A percentile compares a stretch with the other conserved stretches of the same genome.
phyloP scores from a whole-genome alignment of 2,113 vertebrate species.

The Chaenogobius annularis region DNA sequence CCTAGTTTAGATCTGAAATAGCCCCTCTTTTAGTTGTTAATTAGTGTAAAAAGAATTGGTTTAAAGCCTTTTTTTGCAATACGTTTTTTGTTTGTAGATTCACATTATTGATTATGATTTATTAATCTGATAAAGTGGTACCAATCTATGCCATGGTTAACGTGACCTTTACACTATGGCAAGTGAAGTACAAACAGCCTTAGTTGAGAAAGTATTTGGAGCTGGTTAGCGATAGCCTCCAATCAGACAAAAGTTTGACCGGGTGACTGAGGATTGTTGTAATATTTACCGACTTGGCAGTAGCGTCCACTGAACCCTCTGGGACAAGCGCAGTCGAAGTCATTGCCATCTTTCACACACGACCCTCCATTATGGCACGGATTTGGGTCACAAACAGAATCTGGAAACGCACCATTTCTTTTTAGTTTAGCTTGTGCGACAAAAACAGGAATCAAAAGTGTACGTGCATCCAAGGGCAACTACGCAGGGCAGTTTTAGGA shows the following conservation, averaged over 20 bases:
- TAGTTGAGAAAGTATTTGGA: too few species aligned
- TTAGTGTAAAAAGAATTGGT: too few species aligned
- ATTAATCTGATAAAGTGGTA: too few species aligned
- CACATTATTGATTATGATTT: too few species aligned
- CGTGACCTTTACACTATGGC: too few species aligned
- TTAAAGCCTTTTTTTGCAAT: too few species aligned
- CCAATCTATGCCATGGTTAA: too few species aligned
- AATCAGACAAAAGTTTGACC: not conserved
- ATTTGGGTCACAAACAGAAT: constrained; percentile 59
- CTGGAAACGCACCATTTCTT: constrained; percentile 35
- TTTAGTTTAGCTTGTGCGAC: not conserved
- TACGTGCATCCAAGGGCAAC: not conserved
- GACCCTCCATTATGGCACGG: constrained; percentile 73
- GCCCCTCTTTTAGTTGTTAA: too few species aligned
- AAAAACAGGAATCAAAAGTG: not conserved
- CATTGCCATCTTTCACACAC: constrained; percentile 53
- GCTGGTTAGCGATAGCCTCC: not conserved
- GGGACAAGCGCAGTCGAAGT: constrained; percentile 73
- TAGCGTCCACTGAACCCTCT: constrained; percentile 63
- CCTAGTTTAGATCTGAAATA: too few species aligned
- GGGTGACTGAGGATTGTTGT: not conserved
- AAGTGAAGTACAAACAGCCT: too few species aligned
- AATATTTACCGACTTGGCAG: constrained; percentile 75
- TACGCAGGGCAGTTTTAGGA: not conserved
- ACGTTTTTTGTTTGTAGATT: too few species aligned